Evolutionary conservation across 2,797 vertebrate species (phyloP), one percentile per base, ranked within the genome.

Genomic region (Sylvia borin): DNA sequence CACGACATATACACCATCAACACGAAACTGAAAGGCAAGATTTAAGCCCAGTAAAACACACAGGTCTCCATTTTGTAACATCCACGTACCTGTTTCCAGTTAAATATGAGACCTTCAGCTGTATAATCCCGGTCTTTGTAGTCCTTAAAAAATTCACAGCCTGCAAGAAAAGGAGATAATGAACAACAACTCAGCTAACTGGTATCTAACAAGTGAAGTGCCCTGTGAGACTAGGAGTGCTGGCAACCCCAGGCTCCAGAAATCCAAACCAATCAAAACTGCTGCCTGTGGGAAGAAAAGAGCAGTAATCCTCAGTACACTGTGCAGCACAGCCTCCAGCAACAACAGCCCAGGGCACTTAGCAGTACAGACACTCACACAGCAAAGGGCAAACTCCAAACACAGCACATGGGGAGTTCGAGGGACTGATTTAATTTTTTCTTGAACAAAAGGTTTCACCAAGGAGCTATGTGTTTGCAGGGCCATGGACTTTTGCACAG

Each of bases 121-220:
- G 98, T 98, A 95, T 99, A 99, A 98, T 99, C 99, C 75, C 99
- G 97, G 89, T 99, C 99, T 98, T 99, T 99, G 97, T 99, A 99
- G 92, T 99, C 99, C 96, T 99, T 99, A 98, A 99, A 99, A 98
- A 99, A 99, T 97, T 99, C 99, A 98, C 99, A 99, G 83, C 99
- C 99, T 99, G 90, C 74, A 97, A 98, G 95, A 93, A 92, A 66
- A 93, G 81, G 88, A 90, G 68, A 86, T 73, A 86, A 92, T 10
- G 42, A 92, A 87, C 43, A 73, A 92, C 22, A 0, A 1, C 42
- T 92, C 32, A 61, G 53, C 60, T 62, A 74, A 75, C 68, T 65
- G 83, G 38, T 71, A 65, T 29, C 72, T 77, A 65, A 88, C 61
- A 88, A 77, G 45, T 72, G 43, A 90, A 88, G 74, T 38, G 54